phyloP scores from a whole-genome alignment of 1,140 invertebrate species.

The Capitella teleta region DNA sequence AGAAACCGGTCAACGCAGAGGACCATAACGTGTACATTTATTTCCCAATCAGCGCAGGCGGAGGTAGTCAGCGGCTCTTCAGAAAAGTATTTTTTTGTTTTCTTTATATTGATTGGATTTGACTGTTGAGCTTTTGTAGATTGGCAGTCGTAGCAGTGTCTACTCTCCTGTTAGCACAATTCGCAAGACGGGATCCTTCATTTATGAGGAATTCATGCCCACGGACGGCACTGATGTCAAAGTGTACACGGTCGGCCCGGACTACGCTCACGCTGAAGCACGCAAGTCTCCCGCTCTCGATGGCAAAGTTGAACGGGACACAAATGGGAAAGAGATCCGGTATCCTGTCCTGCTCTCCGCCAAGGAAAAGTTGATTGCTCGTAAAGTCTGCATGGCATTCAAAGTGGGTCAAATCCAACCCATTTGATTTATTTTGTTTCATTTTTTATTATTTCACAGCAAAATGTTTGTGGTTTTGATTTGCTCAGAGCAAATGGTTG shows the following conservation, averaged over 20 bases:
- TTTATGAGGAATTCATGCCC: conserved; percentile 99
- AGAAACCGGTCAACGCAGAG: conserved; percentile 95
- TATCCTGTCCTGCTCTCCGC: conserved; percentile 97
- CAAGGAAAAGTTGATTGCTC: conserved; percentile 95
- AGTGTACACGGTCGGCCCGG: conserved; percentile 88
- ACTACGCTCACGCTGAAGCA: conserved; percentile 98
- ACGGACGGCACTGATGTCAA: conserved; percentile 94
- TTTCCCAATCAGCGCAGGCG: conserved; percentile 95
- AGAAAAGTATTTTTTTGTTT: conserved; percentile 59
- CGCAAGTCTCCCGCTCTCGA: conserved; percentile 89
- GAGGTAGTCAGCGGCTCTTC: conserved; percentile 89
- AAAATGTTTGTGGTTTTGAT: conserved; percentile 99
- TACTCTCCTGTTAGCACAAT: conserved; percentile 94
- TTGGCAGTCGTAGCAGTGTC: conserved; percentile 93
- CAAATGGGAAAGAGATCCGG: conserved; percentile 95
- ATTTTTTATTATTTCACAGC: too few relatives aligned
- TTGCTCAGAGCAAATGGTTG: conserved; percentile 92
- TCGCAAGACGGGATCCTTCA: conserved; percentile 92
- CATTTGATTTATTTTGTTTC: too few relatives aligned
- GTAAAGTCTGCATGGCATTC: conserved; percentile 94
- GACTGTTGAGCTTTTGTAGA: conserved; percentile 50
- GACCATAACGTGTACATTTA: conserved; percentile 99
- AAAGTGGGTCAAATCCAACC: too few relatives aligned
- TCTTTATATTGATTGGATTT: conserved; percentile 3
- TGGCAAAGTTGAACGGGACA: conserved; percentile 96